Percentiles rank a stretch among this genome's conserved stretches.
Evolutionary conservation across 2,888 invertebrate genomes (phyloP).

Genomic region (Lutraria lutraria): DNA sequence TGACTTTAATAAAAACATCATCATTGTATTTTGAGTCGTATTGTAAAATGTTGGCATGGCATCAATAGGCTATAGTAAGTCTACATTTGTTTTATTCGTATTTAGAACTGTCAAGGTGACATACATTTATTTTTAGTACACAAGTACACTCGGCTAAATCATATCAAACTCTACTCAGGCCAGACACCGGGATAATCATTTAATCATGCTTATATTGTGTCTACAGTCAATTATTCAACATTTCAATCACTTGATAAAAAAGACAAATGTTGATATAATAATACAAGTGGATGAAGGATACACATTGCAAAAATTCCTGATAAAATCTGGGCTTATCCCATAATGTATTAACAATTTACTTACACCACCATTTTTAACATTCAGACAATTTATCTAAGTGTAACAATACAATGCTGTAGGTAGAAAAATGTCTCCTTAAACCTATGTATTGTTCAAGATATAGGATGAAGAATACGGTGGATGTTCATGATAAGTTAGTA

Average conservation of each 20-base stretch:
- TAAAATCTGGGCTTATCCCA: background rate
- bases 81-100: background rate
- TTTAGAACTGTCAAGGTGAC: background rate
- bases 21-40: no score
- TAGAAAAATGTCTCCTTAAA: background rate
- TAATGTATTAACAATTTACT: background rate
- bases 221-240: background rate
- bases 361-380: background rate
- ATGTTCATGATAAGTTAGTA: background rate
- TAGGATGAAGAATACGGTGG: background rate
- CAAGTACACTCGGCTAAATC: no score
- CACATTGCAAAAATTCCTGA: background rate
- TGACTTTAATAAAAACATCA: no score
- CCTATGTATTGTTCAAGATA: no score
- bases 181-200: background rate
- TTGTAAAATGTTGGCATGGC: no score
- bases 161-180: background rate
- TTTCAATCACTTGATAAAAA: background rate
- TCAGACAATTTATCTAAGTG: background rate
- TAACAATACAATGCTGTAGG: background rate
- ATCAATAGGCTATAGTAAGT: no score
- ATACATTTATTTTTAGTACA: background rate
- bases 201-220: background rate
- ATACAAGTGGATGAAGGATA: background rate
- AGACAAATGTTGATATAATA: conserved; percentile 15